phyloP scores from a whole-genome alignment of 2,113 vertebrate species.

The Xenotilapia flavipinnis region DNA sequence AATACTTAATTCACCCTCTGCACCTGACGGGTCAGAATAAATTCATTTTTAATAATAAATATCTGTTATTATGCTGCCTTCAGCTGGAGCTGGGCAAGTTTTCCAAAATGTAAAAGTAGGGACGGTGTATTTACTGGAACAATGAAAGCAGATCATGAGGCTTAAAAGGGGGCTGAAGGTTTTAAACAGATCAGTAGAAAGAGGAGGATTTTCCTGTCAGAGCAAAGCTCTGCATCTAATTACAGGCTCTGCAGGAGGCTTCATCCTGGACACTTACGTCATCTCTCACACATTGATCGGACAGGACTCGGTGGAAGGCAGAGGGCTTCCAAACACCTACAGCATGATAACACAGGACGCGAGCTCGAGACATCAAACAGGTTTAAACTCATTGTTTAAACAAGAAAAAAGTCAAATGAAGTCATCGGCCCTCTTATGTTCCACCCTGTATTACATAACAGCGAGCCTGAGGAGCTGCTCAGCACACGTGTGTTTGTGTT shows the following conservation, averaged over 20 bases:
- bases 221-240: conserved; percentile 11
- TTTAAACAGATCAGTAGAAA: conserved; percentile 21
- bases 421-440: not conserved
- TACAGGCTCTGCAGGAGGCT: not conserved
- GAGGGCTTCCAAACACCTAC: not conserved
- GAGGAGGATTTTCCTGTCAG: not conserved
- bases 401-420: not conserved
- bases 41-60: not conserved
- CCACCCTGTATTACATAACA: not conserved
- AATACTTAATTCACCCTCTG: not conserved
- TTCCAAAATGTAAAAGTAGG: not conserved
- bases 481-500: not conserved
- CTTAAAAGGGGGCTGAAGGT: not conserved
- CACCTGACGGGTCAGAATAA: not conserved
- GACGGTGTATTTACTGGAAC: not conserved
- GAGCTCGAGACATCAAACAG: not conserved
- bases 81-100: not conserved
- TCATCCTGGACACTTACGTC: not conserved
- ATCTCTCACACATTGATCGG: conserved; percentile 13
- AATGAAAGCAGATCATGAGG: not conserved
- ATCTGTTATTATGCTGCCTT: not conserved
- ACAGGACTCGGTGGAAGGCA: not conserved
- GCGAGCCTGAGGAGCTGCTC: not conserved
- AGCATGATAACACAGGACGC: not conserved
- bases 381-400: not conserved